Evolutionary conservation across 2,113 vertebrate genomes (phyloP).

Genomic region (Nannospalax galili): DNA sequence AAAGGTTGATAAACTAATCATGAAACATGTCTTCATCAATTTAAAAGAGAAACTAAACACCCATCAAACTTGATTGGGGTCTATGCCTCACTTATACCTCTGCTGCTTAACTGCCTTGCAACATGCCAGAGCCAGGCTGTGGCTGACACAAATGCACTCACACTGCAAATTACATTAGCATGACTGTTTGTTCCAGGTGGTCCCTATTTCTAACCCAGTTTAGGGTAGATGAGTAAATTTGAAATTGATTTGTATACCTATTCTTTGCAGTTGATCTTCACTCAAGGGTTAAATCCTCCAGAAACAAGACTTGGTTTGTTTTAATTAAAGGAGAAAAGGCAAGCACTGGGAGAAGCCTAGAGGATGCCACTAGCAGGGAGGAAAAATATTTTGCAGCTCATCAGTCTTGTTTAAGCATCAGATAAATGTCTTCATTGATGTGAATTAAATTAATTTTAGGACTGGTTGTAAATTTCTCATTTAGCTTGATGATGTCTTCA

Average conservation of each 20-base stretch:
- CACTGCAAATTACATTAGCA: neutral
- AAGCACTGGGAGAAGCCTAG: neutral
- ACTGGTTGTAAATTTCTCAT: neutral
- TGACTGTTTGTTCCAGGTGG: neutral
- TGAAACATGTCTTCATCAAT: neutral
- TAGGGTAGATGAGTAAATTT: neutral
- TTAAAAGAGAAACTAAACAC: neutral
- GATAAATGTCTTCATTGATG: neutral
- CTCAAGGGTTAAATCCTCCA: neutral
- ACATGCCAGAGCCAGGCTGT: neutral
- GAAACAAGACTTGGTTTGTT: neutral
- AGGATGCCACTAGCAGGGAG: neutral
- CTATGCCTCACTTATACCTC: neutral
- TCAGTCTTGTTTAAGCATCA: constrained; percentile 3
- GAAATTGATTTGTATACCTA: neutral
- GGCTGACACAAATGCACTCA: neutral
- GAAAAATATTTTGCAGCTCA: neutral
- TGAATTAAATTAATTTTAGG: constrained; percentile 6
- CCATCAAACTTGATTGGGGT: neutral
- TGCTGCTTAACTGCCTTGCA: neutral
- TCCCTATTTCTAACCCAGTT: neutral
- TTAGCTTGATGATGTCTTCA: neutral
- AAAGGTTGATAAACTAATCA: neutral
- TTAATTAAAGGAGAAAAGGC: neutral
- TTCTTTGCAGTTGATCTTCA: neutral